phyloP scores from a whole-genome alignment of 2,113 vertebrate species.

The Trichechus manatus region DNA sequence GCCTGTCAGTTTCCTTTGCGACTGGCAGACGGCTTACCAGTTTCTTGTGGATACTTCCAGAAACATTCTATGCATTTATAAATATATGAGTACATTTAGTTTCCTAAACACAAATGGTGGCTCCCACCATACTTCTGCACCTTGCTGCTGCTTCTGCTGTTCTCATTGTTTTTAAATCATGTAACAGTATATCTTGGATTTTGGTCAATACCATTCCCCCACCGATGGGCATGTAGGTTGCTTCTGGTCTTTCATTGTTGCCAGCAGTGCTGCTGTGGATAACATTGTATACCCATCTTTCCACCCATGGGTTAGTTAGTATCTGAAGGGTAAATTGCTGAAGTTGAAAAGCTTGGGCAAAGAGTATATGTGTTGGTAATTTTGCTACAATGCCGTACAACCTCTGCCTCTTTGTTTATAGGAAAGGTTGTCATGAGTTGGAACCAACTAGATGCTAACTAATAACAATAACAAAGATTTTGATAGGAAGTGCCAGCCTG shows the following conservation, averaged over 20 bases:
- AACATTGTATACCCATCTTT: too few relatives aligned
- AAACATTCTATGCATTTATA: background rate
- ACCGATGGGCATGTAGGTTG: too few relatives aligned
- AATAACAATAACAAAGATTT: background rate
- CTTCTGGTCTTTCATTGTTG: background rate
- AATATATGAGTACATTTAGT: rapidly evolving
- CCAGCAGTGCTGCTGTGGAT: background rate
- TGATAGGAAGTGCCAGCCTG: background rate
- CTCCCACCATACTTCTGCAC: too few relatives aligned
- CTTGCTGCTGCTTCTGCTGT: background rate
- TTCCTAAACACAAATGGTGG: background rate
- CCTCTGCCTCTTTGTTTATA: background rate
- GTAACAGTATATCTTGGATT: background rate
- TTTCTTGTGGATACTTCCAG: background rate
- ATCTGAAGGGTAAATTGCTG: background rate
- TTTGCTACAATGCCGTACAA: background rate
- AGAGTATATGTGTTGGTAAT: background rate
- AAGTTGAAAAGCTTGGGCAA: background rate
- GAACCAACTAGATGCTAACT: background rate
- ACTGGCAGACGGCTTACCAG: background rate
- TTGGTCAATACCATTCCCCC: background rate
- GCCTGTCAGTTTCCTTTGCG: background rate
- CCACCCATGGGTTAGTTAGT: rapidly evolving
- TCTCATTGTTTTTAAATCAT: background rate
- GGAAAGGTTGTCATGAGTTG: background rate